Evolutionary conservation across 2,113 vertebrate species (phyloP).

Genomic region (Erythrolamprus reginae): DNA sequence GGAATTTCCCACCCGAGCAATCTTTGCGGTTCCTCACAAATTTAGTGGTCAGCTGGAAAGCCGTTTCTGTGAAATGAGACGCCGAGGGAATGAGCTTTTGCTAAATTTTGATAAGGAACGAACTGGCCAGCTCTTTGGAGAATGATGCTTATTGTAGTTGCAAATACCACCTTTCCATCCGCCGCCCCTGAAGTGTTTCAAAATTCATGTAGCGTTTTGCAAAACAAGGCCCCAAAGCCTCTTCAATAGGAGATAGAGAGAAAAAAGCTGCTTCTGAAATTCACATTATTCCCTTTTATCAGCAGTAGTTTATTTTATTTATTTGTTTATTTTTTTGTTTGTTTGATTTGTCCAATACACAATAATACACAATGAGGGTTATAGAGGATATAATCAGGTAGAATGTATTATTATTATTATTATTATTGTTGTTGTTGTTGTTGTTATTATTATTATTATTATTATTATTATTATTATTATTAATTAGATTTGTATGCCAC

Average conservation of each 20-base stretch:
- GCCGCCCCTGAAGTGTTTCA: not conserved
- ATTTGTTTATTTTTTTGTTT: too few species aligned
- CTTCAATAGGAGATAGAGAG: not conserved
- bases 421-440: too few species aligned
- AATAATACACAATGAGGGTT: too few species aligned
- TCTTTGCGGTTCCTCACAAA: not conserved
- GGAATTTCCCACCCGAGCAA: slow-evolving; percentile 19
- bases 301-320: too few species aligned
- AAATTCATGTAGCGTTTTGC: not conserved
- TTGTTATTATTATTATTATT: too few species aligned
- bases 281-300: not conserved
- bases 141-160: not conserved
- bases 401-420: too few species aligned
- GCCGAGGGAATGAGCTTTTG: not conserved
- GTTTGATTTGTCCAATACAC: too few species aligned
- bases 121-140: not conserved
- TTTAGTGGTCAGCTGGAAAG: not conserved
- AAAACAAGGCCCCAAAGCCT: not conserved
- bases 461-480: too few species aligned
- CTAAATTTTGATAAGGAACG: not conserved
- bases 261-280: not conserved
- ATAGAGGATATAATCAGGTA: too few species aligned
- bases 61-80: not conserved
- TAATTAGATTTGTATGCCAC: too few species aligned
- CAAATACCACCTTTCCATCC: not conserved